phyloP scores from a whole-genome alignment of 2,113 vertebrate species.

The Aptenodytes patagonicus region DNA sequence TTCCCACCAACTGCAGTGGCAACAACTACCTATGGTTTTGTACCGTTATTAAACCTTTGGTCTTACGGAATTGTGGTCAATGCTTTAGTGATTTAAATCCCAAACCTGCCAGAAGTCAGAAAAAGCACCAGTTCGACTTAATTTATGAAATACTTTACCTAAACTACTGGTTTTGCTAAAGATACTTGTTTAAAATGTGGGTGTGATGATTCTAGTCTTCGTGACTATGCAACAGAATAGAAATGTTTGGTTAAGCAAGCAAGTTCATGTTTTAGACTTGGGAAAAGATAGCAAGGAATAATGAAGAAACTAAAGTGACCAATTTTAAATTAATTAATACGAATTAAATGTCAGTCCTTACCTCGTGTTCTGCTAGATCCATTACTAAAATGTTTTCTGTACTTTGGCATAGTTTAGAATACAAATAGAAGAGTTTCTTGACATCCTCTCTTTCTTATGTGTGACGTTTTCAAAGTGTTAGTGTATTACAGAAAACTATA shows the following conservation, averaged over 20 bases:
- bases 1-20: not conserved
- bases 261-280: not conserved
- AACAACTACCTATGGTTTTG: not conserved
- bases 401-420: not conserved
- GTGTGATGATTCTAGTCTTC: not conserved
- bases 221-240: not conserved
- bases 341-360: not conserved
- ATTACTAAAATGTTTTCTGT: not conserved
- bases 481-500: not conserved
- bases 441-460: not conserved
- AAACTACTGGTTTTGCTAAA: not conserved
- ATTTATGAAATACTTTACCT: not conserved
- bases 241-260: not conserved
- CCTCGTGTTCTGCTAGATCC: not conserved
- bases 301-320: accelerated
- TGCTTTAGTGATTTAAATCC: not conserved
- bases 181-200: not conserved
- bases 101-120: not conserved
- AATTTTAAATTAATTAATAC: not conserved
- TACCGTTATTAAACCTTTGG: not conserved
- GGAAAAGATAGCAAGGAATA: not conserved
- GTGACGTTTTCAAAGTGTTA: not conserved
- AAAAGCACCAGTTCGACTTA: not conserved
- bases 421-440: not conserved
- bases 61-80: accelerated